These are phyloP conservation scores for Tipula helvola DNA, from an alignment of 2,888 invertebrate genomes.

Conservation along the genomic window DNA sequence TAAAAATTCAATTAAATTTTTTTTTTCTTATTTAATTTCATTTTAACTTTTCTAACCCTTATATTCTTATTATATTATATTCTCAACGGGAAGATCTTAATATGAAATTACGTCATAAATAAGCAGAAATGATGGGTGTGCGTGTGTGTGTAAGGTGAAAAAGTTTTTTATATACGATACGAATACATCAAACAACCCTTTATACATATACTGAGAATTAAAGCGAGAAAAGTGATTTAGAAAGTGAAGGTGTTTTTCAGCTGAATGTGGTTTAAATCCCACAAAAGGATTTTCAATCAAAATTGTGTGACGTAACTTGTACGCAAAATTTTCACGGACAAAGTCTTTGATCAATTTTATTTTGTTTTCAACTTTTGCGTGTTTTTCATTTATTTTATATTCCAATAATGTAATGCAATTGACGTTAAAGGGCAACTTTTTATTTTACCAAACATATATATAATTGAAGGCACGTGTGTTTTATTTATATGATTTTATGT, in stretches of 20 bases:
- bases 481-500: background rate
- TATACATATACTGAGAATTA: background rate
- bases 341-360: background rate
- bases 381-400: background rate
- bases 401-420: background rate
- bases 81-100: constrained; percentile 4
- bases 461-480: background rate
- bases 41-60: background rate
- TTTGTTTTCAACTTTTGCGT: background rate
- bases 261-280: background rate
- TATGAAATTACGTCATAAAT: background rate
- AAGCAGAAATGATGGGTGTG: background rate
- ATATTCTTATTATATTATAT: background rate
- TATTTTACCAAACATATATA: background rate
- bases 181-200: background rate
- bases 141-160: background rate
- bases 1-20: background rate
- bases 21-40: background rate
- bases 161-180: background rate
- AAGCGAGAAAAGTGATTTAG: background rate
- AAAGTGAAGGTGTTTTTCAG: background rate
- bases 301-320: background rate
- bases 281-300: background rate
- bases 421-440: background rate
- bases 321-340: background rate